Percentiles rank a stretch among this genome's conserved stretches.
phyloP scores from a whole-genome alignment of 1,140 invertebrate species.

The Drosophila carrolli region DNA sequence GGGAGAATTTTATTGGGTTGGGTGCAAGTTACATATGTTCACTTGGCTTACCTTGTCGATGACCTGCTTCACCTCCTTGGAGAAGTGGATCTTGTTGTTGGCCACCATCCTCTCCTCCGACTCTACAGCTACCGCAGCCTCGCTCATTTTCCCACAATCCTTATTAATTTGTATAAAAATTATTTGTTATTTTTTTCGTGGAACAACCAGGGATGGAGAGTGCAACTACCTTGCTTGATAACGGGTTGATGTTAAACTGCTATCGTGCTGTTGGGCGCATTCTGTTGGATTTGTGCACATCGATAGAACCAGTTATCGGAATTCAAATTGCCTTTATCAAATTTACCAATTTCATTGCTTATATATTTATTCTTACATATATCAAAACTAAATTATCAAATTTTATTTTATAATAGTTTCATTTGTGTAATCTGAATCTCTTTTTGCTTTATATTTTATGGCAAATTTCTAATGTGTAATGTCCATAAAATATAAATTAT shows the following conservation, averaged over 20 bases:
- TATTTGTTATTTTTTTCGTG: conserved; percentile 6
- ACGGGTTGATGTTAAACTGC: not conserved
- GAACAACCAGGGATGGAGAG: not conserved
- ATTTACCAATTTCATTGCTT: too few species aligned
- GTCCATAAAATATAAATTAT: too few species aligned
- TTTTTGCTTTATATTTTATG: too few species aligned
- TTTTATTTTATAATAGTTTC: too few species aligned
- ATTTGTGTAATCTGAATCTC: too few species aligned
- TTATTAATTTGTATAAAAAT: not conserved
- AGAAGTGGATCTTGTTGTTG: conserved; percentile 77
- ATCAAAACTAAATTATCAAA: too few species aligned
- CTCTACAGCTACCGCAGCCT: conserved; percentile 9
- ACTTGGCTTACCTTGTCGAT: conserved; percentile 70
- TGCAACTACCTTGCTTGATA: not conserved
- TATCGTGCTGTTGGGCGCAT: not conserved
- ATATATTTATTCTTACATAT: too few species aligned
- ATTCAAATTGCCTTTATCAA: conserved; percentile 3
- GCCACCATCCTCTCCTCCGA: conserved; percentile 20
- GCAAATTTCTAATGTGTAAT: too few species aligned
- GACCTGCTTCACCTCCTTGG: conserved; percentile 81
- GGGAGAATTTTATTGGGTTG: not conserved
- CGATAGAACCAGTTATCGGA: not conserved
- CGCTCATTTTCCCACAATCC: conserved; percentile 7
- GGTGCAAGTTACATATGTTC: conserved; percentile 2
- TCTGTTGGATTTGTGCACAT: not conserved